These are phyloP conservation scores for Rhogogaster chlorosoma DNA, from an alignment of 2,888 invertebrate genomes.

Conservation along the genomic window DNA sequence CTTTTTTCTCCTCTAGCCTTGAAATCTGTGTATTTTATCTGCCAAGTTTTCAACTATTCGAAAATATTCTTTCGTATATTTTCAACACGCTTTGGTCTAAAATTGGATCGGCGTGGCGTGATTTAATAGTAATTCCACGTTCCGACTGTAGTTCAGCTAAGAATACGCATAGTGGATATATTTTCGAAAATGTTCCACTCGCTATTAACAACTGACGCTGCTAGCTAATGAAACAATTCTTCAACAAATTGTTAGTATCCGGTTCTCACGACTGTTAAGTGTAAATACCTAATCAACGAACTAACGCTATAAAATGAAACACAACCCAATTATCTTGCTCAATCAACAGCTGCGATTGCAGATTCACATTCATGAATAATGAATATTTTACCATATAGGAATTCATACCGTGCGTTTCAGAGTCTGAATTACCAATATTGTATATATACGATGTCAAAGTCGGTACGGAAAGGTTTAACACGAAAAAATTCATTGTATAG, in stretches of 20 bases:
- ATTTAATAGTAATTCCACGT: constrained; percentile 38
- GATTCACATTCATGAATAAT: background rate
- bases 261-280: background rate
- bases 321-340: background rate
- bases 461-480: background rate
- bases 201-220: background rate
- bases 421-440: background rate
- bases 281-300: constrained; percentile 7
- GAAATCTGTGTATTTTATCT: constrained; percentile 24
- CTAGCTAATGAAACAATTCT: constrained; percentile 1
- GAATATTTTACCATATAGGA: background rate
- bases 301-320: background rate
- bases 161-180: constrained; percentile 18
- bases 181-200: background rate
- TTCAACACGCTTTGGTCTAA: constrained; percentile 36
- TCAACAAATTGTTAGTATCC: constrained; percentile 12
- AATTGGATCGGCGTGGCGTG: constrained; percentile 29
- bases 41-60: constrained; percentile 9
- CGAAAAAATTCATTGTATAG: background rate
- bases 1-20: background rate
- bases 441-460: background rate
- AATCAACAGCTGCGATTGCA: background rate
- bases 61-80: constrained; percentile 41
- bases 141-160: constrained; percentile 8
- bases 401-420: background rate